These are phyloP conservation scores for Orientallactaga bullata DNA, from an alignment of 2,113 vertebrate species.

Conservation along the genomic window DNA sequence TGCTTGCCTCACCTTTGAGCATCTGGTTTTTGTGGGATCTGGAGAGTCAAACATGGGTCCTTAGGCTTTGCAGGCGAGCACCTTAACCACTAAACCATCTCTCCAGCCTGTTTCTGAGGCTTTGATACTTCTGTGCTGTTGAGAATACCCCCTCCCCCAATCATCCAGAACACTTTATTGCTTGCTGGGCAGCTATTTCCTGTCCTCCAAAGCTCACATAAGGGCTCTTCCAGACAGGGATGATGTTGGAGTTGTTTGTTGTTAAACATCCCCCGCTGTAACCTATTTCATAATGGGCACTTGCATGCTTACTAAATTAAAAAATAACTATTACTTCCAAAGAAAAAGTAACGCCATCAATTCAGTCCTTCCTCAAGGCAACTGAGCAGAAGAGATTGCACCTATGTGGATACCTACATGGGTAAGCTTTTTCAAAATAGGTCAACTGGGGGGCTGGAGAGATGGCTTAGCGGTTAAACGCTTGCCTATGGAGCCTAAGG, in stretches of 20 bases:
- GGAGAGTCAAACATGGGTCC: no score
- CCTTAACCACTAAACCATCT: no score
- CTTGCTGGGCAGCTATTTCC: background rate
- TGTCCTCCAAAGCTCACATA: background rate
- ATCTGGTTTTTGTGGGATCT: no score
- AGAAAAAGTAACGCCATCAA: background rate
- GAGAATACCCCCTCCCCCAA: background rate
- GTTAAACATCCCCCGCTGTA: background rate
- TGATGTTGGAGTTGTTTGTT: background rate
- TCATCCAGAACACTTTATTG: background rate
- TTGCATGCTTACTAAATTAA: constrained; percentile 7
- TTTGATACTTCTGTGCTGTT: constrained; percentile 13
- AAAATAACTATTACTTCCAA: background rate
- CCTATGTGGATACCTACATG: background rate
- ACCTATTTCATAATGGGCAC: background rate
- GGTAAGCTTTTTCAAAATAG: background rate
- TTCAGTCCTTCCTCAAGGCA: background rate
- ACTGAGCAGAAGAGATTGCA: background rate
- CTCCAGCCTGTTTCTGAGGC: no score
- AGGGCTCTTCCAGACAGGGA: background rate
- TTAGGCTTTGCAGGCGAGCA: no score
- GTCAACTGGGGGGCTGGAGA: no score
- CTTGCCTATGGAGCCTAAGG: no score
- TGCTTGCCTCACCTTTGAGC: no score
- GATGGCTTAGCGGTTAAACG: no score